Evolutionary conservation across 1,140 invertebrate genomes (phyloP), one percentile per base, ranked within the genome.

Genomic region (Pararge aegeria): DNA sequence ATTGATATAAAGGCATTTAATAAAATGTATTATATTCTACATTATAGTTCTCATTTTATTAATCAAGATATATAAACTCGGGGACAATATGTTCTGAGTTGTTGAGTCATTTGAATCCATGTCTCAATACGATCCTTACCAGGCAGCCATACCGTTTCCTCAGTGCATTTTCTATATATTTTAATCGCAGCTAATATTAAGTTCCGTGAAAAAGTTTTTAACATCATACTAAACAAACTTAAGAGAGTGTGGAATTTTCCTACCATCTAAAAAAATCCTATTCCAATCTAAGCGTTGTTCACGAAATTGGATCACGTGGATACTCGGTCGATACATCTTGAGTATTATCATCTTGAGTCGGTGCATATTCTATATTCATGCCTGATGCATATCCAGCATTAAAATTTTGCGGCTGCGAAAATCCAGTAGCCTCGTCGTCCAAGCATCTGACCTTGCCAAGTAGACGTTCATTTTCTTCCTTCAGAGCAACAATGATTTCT

Each of bases 381-480:
- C 10, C n/a, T 12, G 0, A 3, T 12, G 30, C 10, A 12, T 34
- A 34, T 34, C 18, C 9, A 19, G 4, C 4, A 46, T 20, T n/a
- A 46, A 20, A n/a, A 24, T 24, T 7, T 51, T 34, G 30, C 6
- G 24, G n/a, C 13, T 10, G 2, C n/a, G 16, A 50, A 7, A 29
- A n/a, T 16, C 21, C 27, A 18, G 18, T 19, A 34, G 27, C 27
- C 10, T 34, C 21, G 7, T 37, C 27, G 4, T 84, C 73, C 0
- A 74, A 50, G 49, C 83, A 89, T 24, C 77, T 62, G 7, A 86
- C 68, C 55, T 84, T 89, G 2, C 56, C 70, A 5, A 87, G 68
- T n/a, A 89, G 68, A 42, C 83, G 76, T 37, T 86, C 84, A 40
- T 89, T 89, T 73, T 89, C 87, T 59, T 85, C 74, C 61, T 85